Evolutionary conservation across 2,888 invertebrate species (phyloP).

Genomic region (Quadriops clusia): DNA sequence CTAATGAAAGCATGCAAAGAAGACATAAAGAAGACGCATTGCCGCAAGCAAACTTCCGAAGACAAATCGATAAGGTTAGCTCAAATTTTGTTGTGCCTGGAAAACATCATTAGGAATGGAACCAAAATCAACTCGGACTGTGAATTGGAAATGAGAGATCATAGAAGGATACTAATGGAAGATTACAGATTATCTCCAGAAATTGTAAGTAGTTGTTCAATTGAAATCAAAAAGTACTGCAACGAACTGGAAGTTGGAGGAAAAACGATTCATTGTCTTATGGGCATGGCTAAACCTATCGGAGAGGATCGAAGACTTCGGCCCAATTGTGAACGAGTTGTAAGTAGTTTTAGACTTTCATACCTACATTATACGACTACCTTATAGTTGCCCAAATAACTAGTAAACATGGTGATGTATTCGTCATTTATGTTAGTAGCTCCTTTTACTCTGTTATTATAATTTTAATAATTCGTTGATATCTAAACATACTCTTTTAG

Average conservation of each 20-base stretch:
- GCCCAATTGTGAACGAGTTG: slow-evolving; percentile 60
- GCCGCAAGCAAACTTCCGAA: slow-evolving; percentile 69
- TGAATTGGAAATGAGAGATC: slow-evolving; percentile 78
- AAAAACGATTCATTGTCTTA: slow-evolving; percentile 88
- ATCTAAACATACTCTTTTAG: no score
- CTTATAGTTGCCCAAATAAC: no score
- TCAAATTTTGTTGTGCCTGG: slow-evolving; percentile 85
- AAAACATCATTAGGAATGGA: slow-evolving; percentile 60
- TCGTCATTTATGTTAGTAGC: no score
- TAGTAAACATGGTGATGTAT: no score
- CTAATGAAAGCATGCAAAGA: slow-evolving; percentile 79
- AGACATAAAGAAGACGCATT: slow-evolving; percentile 77
- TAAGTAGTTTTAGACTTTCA: slow-evolving; percentile 29
- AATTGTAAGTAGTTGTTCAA: slow-evolving; percentile 74
- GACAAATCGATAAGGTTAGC: slow-evolving; percentile 77
- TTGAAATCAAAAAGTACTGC: slow-evolving; percentile 71
- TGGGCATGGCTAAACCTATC: slow-evolving; percentile 71
- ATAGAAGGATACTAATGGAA: slow-evolving; percentile 82
- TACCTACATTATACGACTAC: no score
- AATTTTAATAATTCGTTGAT: no score
- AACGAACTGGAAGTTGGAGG: slow-evolving; percentile 66
- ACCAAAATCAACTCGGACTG: slow-evolving; percentile 68
- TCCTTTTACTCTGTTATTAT: no score
- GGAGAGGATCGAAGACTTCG: slow-evolving; percentile 54
- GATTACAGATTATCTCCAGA: slow-evolving; percentile 91